Evolutionary conservation across 2,888 invertebrate species (phyloP).

Genomic region (Notodonta dromedarius): DNA sequence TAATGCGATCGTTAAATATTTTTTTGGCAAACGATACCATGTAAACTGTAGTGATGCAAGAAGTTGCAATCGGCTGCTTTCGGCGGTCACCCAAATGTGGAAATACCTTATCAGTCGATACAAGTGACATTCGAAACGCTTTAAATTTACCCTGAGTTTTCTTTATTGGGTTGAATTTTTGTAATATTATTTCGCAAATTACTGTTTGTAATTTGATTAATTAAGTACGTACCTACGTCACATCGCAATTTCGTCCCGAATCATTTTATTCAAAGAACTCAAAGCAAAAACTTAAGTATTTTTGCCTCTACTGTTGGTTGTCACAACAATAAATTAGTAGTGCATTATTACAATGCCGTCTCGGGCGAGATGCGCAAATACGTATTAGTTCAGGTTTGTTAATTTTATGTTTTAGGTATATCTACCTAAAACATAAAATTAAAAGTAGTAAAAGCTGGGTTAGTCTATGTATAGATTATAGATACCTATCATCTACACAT

Average conservation of each 20-base stretch:
- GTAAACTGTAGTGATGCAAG: slow-evolving; percentile 31
- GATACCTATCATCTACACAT: no score
- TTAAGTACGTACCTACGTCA: slow-evolving; percentile 16
- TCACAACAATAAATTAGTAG: no score
- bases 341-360: no score
- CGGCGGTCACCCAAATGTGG: slow-evolving; percentile 29
- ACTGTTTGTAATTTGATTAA: slow-evolving; percentile 25
- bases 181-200: slow-evolving; percentile 25
- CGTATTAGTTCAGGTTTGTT: no score
- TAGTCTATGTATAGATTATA: no score
- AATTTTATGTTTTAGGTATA: no score
- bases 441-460: no score
- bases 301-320: not conserved
- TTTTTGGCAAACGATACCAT: slow-evolving; percentile 27
- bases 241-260: slow-evolving; percentile 22
- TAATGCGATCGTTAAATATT: slow-evolving; percentile 23
- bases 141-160: slow-evolving; percentile 10
- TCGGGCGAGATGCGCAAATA: no score
- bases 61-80: slow-evolving; percentile 33
- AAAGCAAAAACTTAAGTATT: not conserved
- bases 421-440: no score
- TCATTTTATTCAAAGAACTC: not conserved
- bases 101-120: slow-evolving; percentile 16
- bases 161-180: slow-evolving; percentile 22
- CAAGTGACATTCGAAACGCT: slow-evolving; percentile 19